Evolutionary conservation across 2,888 invertebrate species (phyloP), one percentile per base, ranked within the genome.

Genomic region (Erebia epiphron): DNA sequence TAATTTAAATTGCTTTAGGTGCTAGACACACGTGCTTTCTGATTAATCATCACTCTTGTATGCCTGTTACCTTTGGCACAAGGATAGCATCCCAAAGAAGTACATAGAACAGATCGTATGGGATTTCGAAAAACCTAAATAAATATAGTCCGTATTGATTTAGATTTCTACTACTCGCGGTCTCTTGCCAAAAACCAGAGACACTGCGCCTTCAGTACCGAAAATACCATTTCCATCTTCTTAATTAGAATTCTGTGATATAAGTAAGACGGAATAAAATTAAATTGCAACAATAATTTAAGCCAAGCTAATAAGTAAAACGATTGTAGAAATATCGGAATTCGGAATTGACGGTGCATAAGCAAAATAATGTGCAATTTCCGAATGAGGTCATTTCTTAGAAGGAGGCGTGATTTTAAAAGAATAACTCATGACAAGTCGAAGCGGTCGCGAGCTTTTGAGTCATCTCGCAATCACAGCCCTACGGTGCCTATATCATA

Each of bases 351-450:
- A 65, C 50, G 49, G 13, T 70, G 66, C 41, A 57, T 13, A 58
- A 58, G 66, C 46, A 61, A 70, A 70, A 57, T 70, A 69, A 35
- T 72, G 72, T 70, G 70, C 70, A 54, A 72, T 70, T 68, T 70
- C 62, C 68, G 67, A 73, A 79, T 86, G 83, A 86, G 79, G 80
- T 86, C 83, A 86, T 80, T 78, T 87, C 87, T 79, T 62, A 80
- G 87, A 86, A 87, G 73, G 77, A 72, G 76, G 74, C 68, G 70
- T 78, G 71, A 77, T 78, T 77, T 35, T 75, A 75, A 73, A 67
- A 69, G 72, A 75, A 76, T 57, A 67, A 62, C 67, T 57, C 16
- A 58, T 57, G 58, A 73, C 69, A 73, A 66, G 74, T 76, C 73
- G 66, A 70, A 35, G 35, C 70, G 54, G 41, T 62, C 74, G 68